Percentiles rank a stretch among this genome's conserved stretches.
phyloP scores from a whole-genome alignment of 2,113 vertebrate genomes.

The Cephalopterus ornatus region DNA sequence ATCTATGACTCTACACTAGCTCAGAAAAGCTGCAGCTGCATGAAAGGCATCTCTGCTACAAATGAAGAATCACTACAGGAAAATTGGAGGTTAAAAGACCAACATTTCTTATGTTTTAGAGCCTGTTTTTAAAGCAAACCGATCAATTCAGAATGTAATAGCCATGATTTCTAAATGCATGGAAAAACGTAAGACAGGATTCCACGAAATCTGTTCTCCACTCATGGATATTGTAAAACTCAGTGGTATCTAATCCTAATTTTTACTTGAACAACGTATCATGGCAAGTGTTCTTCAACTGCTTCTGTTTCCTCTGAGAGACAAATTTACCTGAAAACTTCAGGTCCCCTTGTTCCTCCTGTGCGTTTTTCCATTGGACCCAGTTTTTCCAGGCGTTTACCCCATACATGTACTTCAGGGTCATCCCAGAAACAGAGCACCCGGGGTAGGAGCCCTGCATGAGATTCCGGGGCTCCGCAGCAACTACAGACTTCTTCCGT shows the following conservation, averaged over 20 bases:
- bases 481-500: slow-evolving; percentile 78
- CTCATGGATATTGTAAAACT: background rate
- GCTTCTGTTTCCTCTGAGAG: background rate
- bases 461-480: slow-evolving; percentile 70
- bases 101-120: background rate
- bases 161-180: background rate
- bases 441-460: slow-evolving; percentile 74
- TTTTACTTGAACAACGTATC: background rate
- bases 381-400: slow-evolving; percentile 95
- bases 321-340: slow-evolving; percentile 77
- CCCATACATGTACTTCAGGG: slow-evolving; percentile 90
- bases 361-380: slow-evolving; percentile 89
- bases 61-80: background rate
- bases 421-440: slow-evolving; percentile 78
- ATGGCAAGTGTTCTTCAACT: background rate
- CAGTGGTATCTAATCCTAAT: background rate
- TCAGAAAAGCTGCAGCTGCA: background rate
- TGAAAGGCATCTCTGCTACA: background rate
- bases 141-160: background rate
- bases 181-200: background rate
- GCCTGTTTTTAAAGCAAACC: background rate
- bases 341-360: slow-evolving; percentile 83
- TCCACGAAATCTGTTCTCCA: background rate
- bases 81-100: background rate
- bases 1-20: background rate